Base-by-base conservation (phyloP, 2,888 invertebrate species). In the Electrophaes corylata region DNA sequence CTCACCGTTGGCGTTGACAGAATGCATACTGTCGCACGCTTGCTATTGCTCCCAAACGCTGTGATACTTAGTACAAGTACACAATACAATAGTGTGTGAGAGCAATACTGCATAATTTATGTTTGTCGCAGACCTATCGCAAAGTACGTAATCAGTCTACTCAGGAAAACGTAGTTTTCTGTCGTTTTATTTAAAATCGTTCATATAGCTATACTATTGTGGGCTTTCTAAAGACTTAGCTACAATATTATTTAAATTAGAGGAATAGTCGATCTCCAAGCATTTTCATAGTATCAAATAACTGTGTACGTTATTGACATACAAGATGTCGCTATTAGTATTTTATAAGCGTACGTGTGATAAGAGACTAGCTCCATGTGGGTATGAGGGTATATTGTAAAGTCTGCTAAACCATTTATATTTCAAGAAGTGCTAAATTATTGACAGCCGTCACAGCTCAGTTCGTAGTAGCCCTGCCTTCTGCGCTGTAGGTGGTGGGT, bases 331-430 rank as follows among this genome's bases (percentile, higher is more conserved):
- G 66, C 40, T 16, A 59, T 71, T 78, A 76, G 72, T 76, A 74
- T 75, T 57, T 8, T 75, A 81, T 75, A 84, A 86, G 83, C 81
- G 71, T 78, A 76, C 79, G 80, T 84, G 85, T 86, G 86, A 85
- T 85, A 87, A 16, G 80, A 79, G 69, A 69, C 74, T 79, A 74
- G 73, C 75, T 77, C 72, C 59, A 29, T 23, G 6, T 11, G 12
- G 26, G 37, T 53, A 55, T 60, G 35, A 41, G 47, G 54, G 29
- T 59, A 14, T 29, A 33, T 40, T 45, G 10, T 40, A 31, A 44
- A 39, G 43, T 51, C 20, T 45, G 20, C 3, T 45, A 44, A 12
- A 53, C 44, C 40, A 46, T 54, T 59, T 54, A 40, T 39, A n/a
- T n/a, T 47, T 29, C 10, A 23, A 47, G 23, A 12, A 18, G 23